Evolutionary conservation across 2,797 vertebrate species (phyloP).

Genomic region (Chelon auratus): DNA sequence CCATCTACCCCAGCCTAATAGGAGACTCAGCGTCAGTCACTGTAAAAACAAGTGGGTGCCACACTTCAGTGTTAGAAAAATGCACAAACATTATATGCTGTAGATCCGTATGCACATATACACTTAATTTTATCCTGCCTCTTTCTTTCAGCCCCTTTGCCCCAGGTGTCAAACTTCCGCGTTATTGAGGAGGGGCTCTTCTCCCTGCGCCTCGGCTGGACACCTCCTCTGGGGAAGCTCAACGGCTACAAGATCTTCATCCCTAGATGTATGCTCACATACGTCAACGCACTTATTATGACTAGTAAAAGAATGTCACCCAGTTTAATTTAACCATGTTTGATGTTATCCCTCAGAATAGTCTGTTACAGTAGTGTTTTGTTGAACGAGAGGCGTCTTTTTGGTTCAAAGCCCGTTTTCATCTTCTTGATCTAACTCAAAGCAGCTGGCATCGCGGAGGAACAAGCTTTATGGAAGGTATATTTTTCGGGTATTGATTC

Average conservation of each 20-base stretch:
- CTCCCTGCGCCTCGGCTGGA: slow-evolving; percentile 89
- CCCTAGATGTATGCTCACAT: slow-evolving; percentile 84
- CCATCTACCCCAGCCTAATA: slow-evolving; percentile 81
- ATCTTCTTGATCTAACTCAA: background rate
- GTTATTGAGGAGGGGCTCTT: slow-evolving; percentile 89
- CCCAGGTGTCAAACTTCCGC: slow-evolving; percentile 90
- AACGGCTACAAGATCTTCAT: slow-evolving; percentile 90
- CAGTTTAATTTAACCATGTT: background rate
- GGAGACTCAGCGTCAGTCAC: slow-evolving; percentile 81
- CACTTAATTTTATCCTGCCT: background rate
- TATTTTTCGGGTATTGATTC: slow-evolving; percentile 4
- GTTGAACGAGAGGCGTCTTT: background rate
- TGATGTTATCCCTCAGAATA: background rate
- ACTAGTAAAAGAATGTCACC: background rate
- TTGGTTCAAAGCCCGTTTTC: background rate
- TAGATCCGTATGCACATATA: background rate
- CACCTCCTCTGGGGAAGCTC: slow-evolving; percentile 83
- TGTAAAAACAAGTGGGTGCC: slow-evolving; percentile 86
- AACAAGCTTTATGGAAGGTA: background rate
- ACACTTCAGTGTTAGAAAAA: background rate
- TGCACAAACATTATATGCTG: background rate
- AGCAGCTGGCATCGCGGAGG: background rate
- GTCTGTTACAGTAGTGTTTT: background rate
- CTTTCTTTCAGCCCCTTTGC: slow-evolving; percentile 80
- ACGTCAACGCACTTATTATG: background rate